Conservation (phyloP, 2,888 invertebrate genomes). For the Disparrhopalites patrizii region DNA sequence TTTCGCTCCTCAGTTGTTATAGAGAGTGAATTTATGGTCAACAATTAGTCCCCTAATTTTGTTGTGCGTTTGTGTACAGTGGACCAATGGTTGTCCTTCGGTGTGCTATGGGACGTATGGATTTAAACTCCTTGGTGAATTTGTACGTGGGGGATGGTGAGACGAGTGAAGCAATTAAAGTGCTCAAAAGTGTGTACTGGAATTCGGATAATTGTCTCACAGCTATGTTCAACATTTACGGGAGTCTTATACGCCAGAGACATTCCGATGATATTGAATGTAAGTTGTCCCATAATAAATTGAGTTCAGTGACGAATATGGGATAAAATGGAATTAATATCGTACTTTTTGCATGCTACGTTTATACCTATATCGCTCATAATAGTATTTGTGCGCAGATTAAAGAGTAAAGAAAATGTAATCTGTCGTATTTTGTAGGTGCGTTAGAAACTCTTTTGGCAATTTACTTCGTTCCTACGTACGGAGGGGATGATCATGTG, state of each 20-base stretch:
- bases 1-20: no score
- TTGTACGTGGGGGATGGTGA: conserved; percentile 41
- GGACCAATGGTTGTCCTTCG: conserved; percentile 39
- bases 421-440: conserved; percentile 21
- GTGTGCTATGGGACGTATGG: conserved; percentile 36
- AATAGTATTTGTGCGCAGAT: no score
- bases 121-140: conserved; percentile 32
- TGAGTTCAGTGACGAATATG: not conserved
- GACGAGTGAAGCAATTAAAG: conserved; percentile 44
- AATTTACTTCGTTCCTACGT: conserved; percentile 41
- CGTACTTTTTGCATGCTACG: no score
- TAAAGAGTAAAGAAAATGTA: not conserved
- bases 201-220: conserved; percentile 40
- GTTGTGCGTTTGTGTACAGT: conserved; percentile 23
- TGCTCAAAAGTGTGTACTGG: conserved; percentile 44
- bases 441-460: conserved; percentile 43
- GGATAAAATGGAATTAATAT: no score
- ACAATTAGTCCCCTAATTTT: not conserved
- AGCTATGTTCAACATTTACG: conserved; percentile 40
- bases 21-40: no score
- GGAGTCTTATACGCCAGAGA: conserved; percentile 31
- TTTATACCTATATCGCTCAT: no score
- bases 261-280: conserved; percentile 43
- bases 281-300: conserved; percentile 18
- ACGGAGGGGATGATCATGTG: conserved; percentile 38